Evolutionary conservation across 2,888 invertebrate species (phyloP), one percentile per base, ranked within the genome.

Genomic region (Carterocephalus palaemon): DNA sequence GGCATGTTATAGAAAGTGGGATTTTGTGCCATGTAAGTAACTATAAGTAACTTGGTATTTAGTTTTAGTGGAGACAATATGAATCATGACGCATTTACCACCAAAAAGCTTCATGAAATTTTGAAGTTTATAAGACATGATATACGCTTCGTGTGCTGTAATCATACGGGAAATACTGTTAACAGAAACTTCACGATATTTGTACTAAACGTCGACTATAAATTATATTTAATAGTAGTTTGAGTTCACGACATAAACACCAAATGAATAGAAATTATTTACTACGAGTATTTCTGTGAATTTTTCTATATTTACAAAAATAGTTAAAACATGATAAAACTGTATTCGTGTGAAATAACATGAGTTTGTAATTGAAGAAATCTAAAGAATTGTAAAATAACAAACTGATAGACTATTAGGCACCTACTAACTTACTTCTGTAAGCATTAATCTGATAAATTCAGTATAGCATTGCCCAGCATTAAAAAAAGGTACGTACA

Each of bases 171-270:
- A 24, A 41, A 41, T 24, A 41, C 41, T 23, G 31, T 17, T 20
- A 32, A 39, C 40, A 29, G 23, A 40, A 47, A 47, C 34, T 47
- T 46, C 39, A 26, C 46, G n/a, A 33, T 37, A 37, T 39, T 47
- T 41, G 34, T 47, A 41, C 47, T 36, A 26, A 36, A 28, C 31
- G 36, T 13, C 24, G 15, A 10, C 31, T 36, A 31, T 47, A 47
- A 47, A 47, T 43, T 31, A 47, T 33, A 37, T 31, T 41, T 47
- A 36, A 34, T 47, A 37, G 31, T 33, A 23, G 19, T 41, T 36
- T 34, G 19, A 43, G 22, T 29, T 42, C 29, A 43, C 28, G 15
- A 36, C 10, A 22, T 36, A 36, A 43, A 28, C 22, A 16, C 22
- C 16, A 36, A 22, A 22, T 28, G 22, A 28, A 34, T 34, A 42